Base-by-base conservation (phyloP, 2,113 vertebrate species). In the Mesoclemmys tuberculata region DNA sequence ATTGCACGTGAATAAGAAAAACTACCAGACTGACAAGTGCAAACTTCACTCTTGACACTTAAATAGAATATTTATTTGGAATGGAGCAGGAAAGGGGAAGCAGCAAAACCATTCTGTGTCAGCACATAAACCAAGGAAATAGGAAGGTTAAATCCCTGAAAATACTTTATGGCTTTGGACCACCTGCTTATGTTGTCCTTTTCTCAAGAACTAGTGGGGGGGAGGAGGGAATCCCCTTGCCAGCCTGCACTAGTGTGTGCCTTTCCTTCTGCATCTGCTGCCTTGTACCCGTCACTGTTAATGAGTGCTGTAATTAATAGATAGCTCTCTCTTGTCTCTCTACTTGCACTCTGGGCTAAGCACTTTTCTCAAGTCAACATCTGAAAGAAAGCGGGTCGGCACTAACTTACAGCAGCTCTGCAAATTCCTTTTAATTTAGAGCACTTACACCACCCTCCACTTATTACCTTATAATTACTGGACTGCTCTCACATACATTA, bases 291-390 rank as follows among this genome's bases (percentile, higher is more conserved):
- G 93, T 98, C 98, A 98, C 97, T 98, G 98, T 98, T 99, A 99
- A 99, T 98, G 98, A 98, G 98, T 88, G 96, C 93, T 98, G 98
- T 99, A 99, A 99, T 99, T 99, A 99, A 99, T 98, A 98, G 99
- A 99, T 99, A 98, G 98, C 98, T 98, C 98, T 98, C 96, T 98
- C 98, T 97, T 88, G 98, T 99, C 99, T 98, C 98, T 97, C 94
- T 91, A 96, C 96, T 96, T 97, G 97, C 98, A 97, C 98, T 97
- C 97, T 95, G 96, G 98, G 98, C 98, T 97, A 98, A 98, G 98
- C 97, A 97, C 96, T 98, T 98, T 97, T 98, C 98, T 98, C 97
- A 95, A 98, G 98, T 98, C 98, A 97, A 97, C 88, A 41, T 98
- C 81, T 98, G 97, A 98, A 98, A 97, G 98, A 97, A 98, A 98